Evolutionary conservation across 2,113 vertebrate genomes (phyloP).

Genomic region (Narcine bancroftii): DNA sequence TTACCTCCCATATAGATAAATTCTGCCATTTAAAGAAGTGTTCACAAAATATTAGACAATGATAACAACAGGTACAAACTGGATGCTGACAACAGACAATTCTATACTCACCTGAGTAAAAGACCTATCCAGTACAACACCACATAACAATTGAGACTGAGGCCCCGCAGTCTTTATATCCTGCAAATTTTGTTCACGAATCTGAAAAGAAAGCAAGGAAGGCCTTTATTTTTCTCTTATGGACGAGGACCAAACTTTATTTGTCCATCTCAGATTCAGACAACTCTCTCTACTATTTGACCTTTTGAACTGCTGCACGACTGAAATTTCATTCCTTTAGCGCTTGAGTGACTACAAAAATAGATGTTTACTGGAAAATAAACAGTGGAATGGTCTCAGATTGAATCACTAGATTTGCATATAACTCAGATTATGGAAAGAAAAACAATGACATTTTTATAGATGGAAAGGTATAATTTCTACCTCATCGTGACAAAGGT

Average conservation of each 20-base stretch:
- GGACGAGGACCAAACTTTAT: not conserved
- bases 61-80: constrained; percentile 45
- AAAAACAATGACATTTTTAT: not conserved
- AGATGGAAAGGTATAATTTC: not conserved
- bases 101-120: constrained; percentile 76
- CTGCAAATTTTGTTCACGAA: constrained; percentile 93
- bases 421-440: not conserved
- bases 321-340: not conserved
- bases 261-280: not conserved
- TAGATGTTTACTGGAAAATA: not conserved
- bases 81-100: constrained; percentile 37
- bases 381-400: not conserved
- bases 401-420: not conserved
- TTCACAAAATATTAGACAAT: constrained; percentile 29
- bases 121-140: constrained; percentile 73
- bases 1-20: constrained; percentile 71
- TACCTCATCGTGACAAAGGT: not conserved
- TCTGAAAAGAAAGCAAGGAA: constrained; percentile 55
- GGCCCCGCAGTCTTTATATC: constrained; percentile 93
- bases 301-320: not conserved
- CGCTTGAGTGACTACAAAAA: too few relatives aligned
- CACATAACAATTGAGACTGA: constrained; percentile 84
- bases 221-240: constrained; percentile 9
- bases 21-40: constrained; percentile 70
- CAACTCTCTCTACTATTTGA: not conserved